Conservation (phyloP, 2,888 invertebrate species). For the Drosophila acutilabella region DNA sequence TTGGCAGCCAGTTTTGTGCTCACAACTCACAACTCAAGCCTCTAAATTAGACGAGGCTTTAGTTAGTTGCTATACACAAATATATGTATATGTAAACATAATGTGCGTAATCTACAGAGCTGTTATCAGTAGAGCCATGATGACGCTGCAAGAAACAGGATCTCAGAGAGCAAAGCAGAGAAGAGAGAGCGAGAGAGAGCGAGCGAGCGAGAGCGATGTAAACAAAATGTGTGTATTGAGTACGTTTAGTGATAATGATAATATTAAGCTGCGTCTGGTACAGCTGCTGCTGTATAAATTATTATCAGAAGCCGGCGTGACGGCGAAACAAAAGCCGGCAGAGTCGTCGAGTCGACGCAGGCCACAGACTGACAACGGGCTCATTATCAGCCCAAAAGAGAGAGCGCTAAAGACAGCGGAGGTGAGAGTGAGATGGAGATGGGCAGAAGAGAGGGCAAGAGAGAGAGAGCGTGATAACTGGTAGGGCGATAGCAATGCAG, state of each 20-base stretch:
- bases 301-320: conserved; percentile 59
- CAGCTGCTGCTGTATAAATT: conserved; percentile 77
- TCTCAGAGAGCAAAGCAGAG: conserved; percentile 20
- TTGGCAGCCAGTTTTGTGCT: conserved; percentile 37
- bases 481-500: conserved; percentile 60
- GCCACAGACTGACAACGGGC: conserved; percentile 15
- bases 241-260: conserved; percentile 16
- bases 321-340: conserved; percentile 41
- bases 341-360: conserved; percentile 14
- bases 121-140: conserved; percentile 39
- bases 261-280: conserved; percentile 38
- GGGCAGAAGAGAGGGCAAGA: conserved; percentile 1
- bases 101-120: background rate
- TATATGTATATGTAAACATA: background rate
- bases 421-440: background rate
- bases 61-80: conserved; percentile 7
- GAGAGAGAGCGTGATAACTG: conserved; percentile 41
- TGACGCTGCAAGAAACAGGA: conserved; percentile 30
- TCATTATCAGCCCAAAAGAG: conserved; percentile 53
- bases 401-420: conserved; percentile 2
- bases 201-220: conserved; percentile 23
- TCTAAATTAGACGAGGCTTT: conserved; percentile 7
- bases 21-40: background rate
- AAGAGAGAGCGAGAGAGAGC: conserved; percentile 27
- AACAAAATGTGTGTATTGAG: conserved; percentile 18